Evolutionary conservation across 2,797 vertebrate species (phyloP).

Genomic region (Petrocephalus sullivani): DNA sequence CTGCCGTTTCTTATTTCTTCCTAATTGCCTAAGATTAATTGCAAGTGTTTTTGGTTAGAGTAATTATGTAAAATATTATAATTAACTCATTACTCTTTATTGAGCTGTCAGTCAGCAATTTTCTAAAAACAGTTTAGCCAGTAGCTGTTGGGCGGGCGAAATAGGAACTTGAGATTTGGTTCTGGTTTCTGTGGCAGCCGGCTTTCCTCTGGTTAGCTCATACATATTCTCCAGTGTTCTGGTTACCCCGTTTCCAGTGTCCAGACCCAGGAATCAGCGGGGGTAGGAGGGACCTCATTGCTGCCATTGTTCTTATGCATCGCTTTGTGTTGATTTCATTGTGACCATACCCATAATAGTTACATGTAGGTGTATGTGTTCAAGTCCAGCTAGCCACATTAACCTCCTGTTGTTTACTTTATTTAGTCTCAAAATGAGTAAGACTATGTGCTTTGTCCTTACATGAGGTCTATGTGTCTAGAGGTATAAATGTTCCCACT

Average conservation of each 20-base stretch:
- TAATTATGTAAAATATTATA: not conserved
- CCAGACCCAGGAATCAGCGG: not conserved
- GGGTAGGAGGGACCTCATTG: not conserved
- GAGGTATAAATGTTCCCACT: conserved; percentile 13
- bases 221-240: not conserved
- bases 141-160: not conserved
- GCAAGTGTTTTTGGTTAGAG: not conserved
- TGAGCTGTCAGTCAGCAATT: not conserved
- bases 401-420: not conserved
- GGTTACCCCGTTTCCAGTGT: not conserved
- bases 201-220: not conserved
- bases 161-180: not conserved
- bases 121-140: not conserved
- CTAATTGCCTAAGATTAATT: not conserved
- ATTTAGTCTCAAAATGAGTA: not conserved
- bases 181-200: not conserved
- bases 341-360: not conserved
- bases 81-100: not conserved
- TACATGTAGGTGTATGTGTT: not conserved
- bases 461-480: not conserved
- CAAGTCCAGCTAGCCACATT: not conserved
- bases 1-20: not conserved
- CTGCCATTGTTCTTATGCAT: not conserved
- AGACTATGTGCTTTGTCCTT: not conserved
- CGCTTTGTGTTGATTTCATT: not conserved